Base-by-base conservation (phyloP, 2,113 vertebrate genomes). In the Mus pahari region DNA sequence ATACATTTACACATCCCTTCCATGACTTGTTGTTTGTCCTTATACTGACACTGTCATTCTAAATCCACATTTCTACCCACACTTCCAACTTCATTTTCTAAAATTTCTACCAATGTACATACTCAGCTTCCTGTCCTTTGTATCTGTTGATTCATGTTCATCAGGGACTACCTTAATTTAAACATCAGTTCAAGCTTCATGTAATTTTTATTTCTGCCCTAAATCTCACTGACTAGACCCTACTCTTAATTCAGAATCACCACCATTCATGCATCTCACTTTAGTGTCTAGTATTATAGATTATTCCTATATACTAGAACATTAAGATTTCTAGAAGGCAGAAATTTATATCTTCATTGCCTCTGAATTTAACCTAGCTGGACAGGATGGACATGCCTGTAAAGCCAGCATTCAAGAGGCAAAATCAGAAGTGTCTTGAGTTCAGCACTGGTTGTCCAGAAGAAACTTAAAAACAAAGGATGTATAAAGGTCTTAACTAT, bases 11-110 rank as follows among this genome's bases (percentile, higher is more conserved):
- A 73, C 0, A 90, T 6, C 14, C 62, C 20, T 90, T 86, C 19
- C 48, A 36, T 68, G 39, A 64, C 20, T 19, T 17, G 62, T 66
- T 12, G 11, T 66, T 31, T 66, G 28, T 62, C 78, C 50, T 81
- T 89, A 12, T 4, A 94, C 58, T 92, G 86, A 91, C 58, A 88
- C 0, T 83, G 39, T 83, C 68, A 83, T 62, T 89, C 50, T 89
- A 93, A 64, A 95, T 22, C n/a, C n/a, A 96, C 66, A 94, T 45
- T 88, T 64, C 45, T 75, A 96, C 1, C 53, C 96, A 81, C 11
- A 33, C 58, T 79, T n/a, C 7, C 84, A 92, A 92, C 19, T 66
- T 79, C 50, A 90, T 87, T 68, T 87, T 92, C 71, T 86, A 88
- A 24, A 50, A 75, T 86, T 87, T 71, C 33, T 14, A 50, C 91